Evolutionary conservation across 2,797 vertebrate species (phyloP), one percentile per base, ranked within the genome.

Genomic region (Hafferia zeledoni): DNA sequence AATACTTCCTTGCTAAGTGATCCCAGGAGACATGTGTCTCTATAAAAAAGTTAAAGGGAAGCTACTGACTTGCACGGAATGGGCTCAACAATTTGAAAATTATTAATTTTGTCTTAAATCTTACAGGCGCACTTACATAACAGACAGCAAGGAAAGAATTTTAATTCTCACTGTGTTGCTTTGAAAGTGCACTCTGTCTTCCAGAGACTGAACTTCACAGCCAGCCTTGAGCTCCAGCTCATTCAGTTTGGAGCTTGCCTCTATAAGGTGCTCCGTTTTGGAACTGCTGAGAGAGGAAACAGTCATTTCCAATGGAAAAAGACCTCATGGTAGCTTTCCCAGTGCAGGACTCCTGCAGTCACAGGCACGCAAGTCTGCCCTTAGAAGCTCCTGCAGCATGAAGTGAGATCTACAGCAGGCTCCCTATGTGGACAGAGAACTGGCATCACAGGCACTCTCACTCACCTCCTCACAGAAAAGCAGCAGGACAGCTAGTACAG

Each of bases 1-100:
- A 49, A n/a, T 56, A 30, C 68, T 88, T 91, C 91, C 91, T 83
- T 90, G 74, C 64, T 94, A 95, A 97, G 89, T 95, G 85, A 87
- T 96, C 95, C 80, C 94, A 84, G 74, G 95, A 94, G 91, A 68
- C 70, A 57, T 47, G n/a, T 77, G 43, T 87, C 92, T 94, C 77
- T 87, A 28, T 82, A 84, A 93, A 86, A 88, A 65, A 84, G 85
- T 91, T 91, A 84, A 74, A 77, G 37, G 57, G 75, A 93, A 83
- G 85, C 83, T 90, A 85, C 91, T 95, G 93, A 91, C 83, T 93
- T 94, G 70, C 53, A 75, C 46, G 93, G 60, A 79, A 63, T 47
- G 89, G 30, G 74, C 83, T 94, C 89, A 94, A 89, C 78, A 92
- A 71, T 91, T 82, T 90, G 70, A 68, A 94, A 94, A 90, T 55